Percentiles rank a stretch among this genome's conserved stretches.
These are phyloP conservation scores for Drosophila navojoa DNA, from an alignment of 1,140 invertebrate species.

Conservation along the genomic window DNA sequence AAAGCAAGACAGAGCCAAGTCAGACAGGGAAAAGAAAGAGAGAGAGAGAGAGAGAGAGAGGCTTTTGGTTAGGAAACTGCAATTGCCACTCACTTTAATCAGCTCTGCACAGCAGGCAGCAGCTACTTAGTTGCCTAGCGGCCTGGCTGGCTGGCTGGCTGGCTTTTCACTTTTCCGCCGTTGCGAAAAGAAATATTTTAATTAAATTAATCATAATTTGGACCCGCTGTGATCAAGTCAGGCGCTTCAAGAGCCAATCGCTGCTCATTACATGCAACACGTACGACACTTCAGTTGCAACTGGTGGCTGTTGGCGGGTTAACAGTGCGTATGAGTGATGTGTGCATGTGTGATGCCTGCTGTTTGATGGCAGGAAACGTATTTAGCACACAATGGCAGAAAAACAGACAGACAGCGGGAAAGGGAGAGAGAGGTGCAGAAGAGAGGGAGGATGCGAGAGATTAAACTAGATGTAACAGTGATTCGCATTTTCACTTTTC, in stretches of 20 bases:
- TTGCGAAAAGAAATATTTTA: constrained; percentile 47
- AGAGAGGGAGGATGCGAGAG: neutral
- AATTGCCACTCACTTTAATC: constrained; percentile 40
- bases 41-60: constrained; percentile 5
- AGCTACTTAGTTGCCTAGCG: constrained; percentile 13
- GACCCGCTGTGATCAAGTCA: constrained; percentile 20
- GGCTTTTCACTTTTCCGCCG: constrained; percentile 60
- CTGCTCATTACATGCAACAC: constrained; percentile 17
- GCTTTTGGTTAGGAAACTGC: constrained; percentile 20
- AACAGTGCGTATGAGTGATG: constrained; percentile 79
- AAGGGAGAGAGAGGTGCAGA: neutral
- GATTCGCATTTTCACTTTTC: constrained; percentile 73
- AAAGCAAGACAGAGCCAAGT: constrained; percentile 12
- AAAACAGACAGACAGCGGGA: neutral
- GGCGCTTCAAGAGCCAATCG: constrained; percentile 16
- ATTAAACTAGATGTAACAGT: constrained; percentile 53
- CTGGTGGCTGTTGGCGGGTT: constrained; percentile 40
- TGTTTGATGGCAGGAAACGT: constrained; percentile 58
- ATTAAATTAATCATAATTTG: constrained; percentile 70
- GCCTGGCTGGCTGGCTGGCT: neutral
- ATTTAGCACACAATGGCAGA: constrained; percentile 75
- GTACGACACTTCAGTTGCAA: constrained; percentile 17
- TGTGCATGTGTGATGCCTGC: constrained; percentile 18
- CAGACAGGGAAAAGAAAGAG: neutral
- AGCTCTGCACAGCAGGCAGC: constrained; percentile 8